phyloP scores from a whole-genome alignment of 2,888 invertebrate genomes.

The Lutraria lutraria region DNA sequence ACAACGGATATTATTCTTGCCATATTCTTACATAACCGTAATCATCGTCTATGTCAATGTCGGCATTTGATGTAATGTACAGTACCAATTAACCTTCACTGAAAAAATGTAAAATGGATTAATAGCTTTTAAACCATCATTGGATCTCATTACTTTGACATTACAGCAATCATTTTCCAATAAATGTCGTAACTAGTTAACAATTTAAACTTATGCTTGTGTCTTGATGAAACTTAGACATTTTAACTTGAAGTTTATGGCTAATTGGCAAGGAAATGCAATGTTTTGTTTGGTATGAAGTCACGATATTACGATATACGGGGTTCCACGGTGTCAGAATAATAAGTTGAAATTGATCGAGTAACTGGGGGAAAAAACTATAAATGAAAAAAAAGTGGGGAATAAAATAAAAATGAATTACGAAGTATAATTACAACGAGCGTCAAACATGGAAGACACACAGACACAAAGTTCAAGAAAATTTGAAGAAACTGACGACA shows the following conservation, averaged over 20 bases:
- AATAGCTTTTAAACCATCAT: constrained; percentile 38
- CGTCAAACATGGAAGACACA: constrained; percentile 14
- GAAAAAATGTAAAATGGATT: constrained; percentile 41
- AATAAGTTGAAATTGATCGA: constrained; percentile 30
- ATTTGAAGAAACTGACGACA: neutral
- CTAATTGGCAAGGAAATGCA: constrained; percentile 39
- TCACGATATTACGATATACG: constrained; percentile 34
- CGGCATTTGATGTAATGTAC: constrained; percentile 32
- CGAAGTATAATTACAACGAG: neutral
- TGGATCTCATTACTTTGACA: constrained; percentile 36
- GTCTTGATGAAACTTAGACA: constrained; percentile 37
- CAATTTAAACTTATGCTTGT: constrained; percentile 46
- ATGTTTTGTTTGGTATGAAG: constrained; percentile 46
- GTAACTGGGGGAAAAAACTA: constrained; percentile 3
- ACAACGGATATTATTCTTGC: neutral
- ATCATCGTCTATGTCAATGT: constrained; percentile 39
- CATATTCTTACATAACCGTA: constrained; percentile 6
- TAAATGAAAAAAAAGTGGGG: neutral
- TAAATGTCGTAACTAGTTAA: constrained; percentile 50
- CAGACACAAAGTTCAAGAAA: neutral
- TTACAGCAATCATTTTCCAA: constrained; percentile 45
- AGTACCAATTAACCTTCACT: constrained; percentile 43
- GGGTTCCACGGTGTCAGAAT: constrained; percentile 15
- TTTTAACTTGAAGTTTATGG: constrained; percentile 46
- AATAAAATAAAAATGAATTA: neutral